Conservation (phyloP, 2,888 invertebrate genomes). For the Acanthoscelides obtectus region DNA sequence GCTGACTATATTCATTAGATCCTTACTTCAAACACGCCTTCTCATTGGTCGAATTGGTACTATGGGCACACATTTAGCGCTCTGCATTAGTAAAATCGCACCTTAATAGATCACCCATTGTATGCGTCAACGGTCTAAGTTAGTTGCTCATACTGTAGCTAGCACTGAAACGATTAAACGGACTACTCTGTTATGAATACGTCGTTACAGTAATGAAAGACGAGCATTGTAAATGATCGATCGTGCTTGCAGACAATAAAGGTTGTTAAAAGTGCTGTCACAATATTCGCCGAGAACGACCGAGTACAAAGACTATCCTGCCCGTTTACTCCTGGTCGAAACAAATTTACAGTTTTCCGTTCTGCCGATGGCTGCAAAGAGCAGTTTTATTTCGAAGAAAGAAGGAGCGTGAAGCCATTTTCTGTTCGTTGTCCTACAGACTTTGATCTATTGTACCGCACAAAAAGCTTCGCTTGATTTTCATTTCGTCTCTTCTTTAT, state of each 20-base stretch:
- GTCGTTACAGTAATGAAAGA: background rate
- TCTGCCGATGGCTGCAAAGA: background rate
- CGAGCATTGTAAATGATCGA: background rate
- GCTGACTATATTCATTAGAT: too few relatives aligned
- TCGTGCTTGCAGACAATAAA: background rate
- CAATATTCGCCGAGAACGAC: background rate
- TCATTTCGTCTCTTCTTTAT: background rate
- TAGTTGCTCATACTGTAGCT: too few relatives aligned
- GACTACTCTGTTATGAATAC: background rate
- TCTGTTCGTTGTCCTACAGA: background rate
- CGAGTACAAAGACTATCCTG: background rate
- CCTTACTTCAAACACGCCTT: too few relatives aligned
- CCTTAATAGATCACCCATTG: too few relatives aligned
- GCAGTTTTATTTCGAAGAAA: background rate
- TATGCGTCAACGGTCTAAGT: too few relatives aligned
- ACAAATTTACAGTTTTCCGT: background rate
- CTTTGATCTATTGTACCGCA: background rate
- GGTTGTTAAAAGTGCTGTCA: background rate
- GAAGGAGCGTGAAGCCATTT: background rate
- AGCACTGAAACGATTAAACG: too few relatives aligned
- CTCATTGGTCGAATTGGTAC: too few relatives aligned
- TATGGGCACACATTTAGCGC: too few relatives aligned
- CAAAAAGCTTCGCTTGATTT: background rate
- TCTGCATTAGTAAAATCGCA: too few relatives aligned
- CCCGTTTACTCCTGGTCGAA: background rate